phyloP scores from a whole-genome alignment of 92 coral and sea anemone genomes.

The Parazoanthus swiftii region DNA sequence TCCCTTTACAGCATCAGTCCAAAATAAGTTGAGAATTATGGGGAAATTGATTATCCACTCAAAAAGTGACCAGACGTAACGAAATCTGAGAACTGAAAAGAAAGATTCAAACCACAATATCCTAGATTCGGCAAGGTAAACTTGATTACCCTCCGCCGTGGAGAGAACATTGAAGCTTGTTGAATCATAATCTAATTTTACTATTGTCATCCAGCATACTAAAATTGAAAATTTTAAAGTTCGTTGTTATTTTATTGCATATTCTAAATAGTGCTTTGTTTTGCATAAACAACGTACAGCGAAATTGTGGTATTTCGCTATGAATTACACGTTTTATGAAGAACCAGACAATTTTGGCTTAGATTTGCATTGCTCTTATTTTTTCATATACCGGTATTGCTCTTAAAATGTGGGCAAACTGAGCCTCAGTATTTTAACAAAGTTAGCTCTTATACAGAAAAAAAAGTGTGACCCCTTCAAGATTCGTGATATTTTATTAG shows the following conservation, averaged over 20 bases:
- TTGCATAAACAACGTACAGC: not conserved
- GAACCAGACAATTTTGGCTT: not conserved
- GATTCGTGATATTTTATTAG: not conserved
- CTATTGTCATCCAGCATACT: not conserved
- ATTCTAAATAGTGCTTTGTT: not conserved
- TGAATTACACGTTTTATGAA: not conserved
- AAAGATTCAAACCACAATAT: not conserved
- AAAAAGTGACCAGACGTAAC: too few species aligned
- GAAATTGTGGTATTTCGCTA: not conserved
- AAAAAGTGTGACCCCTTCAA: too few species aligned
- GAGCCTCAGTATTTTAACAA: too few species aligned
- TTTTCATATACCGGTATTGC: too few species aligned
- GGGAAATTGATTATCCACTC: too few species aligned
- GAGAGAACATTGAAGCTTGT: not conserved
- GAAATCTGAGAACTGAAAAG: too few species aligned
- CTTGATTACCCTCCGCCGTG: not conserved
- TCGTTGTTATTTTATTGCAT: not conserved
- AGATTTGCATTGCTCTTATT: not conserved
- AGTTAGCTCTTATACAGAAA: too few species aligned
- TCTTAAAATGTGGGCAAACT: too few species aligned
- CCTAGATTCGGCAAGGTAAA: not conserved
- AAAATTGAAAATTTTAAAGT: too few species aligned
- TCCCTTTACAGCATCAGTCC: too few species aligned
- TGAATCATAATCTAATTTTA: too few species aligned
- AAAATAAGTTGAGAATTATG: too few species aligned